Conservation (phyloP, 2,113 vertebrate genomes). For the Rousettus leschenaultii region DNA sequence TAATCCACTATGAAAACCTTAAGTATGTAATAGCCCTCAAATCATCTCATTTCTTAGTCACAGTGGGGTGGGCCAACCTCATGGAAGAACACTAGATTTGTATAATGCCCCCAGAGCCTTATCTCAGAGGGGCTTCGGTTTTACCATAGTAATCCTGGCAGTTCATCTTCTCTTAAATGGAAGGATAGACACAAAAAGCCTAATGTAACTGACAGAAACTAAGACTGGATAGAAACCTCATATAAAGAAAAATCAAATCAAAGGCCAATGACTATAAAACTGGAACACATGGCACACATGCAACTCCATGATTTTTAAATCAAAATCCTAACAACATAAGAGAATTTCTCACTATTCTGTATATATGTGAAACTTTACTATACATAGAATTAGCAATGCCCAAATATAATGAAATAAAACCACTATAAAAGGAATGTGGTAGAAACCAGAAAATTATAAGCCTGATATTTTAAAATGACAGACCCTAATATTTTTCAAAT, state of each 20-base stretch:
- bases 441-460: slow-evolving; percentile 41
- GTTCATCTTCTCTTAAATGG: slow-evolving; percentile 40
- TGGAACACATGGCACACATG: slow-evolving; percentile 13
- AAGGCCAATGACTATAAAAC: slow-evolving; percentile 27
- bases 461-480: slow-evolving; percentile 19
- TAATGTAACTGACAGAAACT: slow-evolving; percentile 47
- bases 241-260: slow-evolving; percentile 55
- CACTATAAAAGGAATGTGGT: background rate
- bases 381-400: slow-evolving; percentile 44
- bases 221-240: slow-evolving; percentile 50
- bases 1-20: slow-evolving; percentile 62
- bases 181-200: slow-evolving; percentile 3
- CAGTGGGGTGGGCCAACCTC: slow-evolving; percentile 55
- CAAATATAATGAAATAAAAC: slow-evolving; percentile 52
- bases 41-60: slow-evolving; percentile 68
- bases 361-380: background rate
- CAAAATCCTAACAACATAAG: slow-evolving; percentile 24
- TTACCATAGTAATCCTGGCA: slow-evolving; percentile 30
- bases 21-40: slow-evolving; percentile 67
- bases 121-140: slow-evolving; percentile 17
- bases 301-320: slow-evolving; percentile 43
- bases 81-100: slow-evolving; percentile 44
- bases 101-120: slow-evolving; percentile 34
- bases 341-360: slow-evolving; percentile 14
- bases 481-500: slow-evolving; percentile 43